A percentile compares a stretch with the other conserved stretches of the same genome.
Evolutionary conservation across 1,140 invertebrate genomes (phyloP).

Genomic region (Melipona quadrifasciata): DNA sequence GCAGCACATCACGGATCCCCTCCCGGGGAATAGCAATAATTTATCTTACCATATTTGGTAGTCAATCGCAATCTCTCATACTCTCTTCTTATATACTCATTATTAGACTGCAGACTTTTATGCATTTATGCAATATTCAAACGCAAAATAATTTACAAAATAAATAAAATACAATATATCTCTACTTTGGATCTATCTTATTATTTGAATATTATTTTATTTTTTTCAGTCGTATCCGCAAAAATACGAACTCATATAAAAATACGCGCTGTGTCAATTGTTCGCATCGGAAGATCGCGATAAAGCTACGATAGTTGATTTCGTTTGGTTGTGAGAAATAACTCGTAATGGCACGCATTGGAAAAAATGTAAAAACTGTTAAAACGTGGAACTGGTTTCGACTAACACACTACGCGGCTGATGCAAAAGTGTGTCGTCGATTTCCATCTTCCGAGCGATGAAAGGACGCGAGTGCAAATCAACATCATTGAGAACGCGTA

Average conservation of each 20-base stretch:
- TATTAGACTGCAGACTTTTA: too few relatives aligned
- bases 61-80: not conserved
- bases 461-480: slow-evolving; percentile 17
- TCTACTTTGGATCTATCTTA: too few relatives aligned
- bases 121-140: too few relatives aligned
- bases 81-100: too few relatives aligned
- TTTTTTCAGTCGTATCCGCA: too few relatives aligned
- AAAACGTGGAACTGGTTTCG: not conserved
- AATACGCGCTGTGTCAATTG: too few relatives aligned
- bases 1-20: not conserved
- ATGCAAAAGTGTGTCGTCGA: slow-evolving; percentile 34
- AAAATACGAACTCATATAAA: too few relatives aligned
- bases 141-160: too few relatives aligned
- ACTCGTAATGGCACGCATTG: not conserved
- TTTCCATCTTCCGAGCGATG: slow-evolving; percentile 22
- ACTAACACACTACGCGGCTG: not conserved
- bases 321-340: not conserved
- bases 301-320: not conserved
- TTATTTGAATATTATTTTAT: too few relatives aligned
- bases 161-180: too few relatives aligned
- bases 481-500: slow-evolving; percentile 2
- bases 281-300: not conserved
- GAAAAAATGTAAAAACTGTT: not conserved
- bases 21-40: not conserved
- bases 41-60: not conserved